These are phyloP conservation scores for Brachycybe producta DNA, from an alignment of 2,888 invertebrate species.

Conservation along the genomic window DNA sequence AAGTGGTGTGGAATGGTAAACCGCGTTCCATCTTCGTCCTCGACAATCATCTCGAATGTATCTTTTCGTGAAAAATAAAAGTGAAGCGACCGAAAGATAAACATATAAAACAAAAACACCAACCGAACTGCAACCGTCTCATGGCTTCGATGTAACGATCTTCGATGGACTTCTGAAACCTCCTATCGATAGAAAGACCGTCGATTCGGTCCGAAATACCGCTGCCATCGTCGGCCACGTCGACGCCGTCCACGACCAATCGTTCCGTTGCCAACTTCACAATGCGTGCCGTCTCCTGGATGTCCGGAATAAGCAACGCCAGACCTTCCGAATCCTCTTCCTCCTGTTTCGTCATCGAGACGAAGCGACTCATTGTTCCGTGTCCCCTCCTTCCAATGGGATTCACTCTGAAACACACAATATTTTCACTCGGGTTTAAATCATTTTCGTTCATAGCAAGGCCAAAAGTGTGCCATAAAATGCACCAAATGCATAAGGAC, in stretches of 20 bases:
- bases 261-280: conserved; percentile 32
- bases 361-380: no score
- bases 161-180: conserved; percentile 47
- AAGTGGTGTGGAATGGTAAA: conserved; percentile 83
- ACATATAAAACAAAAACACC: conserved; percentile 26
- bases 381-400: conserved; percentile 16
- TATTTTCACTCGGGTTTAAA: no score
- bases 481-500: no score
- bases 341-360: conserved; percentile 42
- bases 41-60: conserved; percentile 81
- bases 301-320: conserved; percentile 76
- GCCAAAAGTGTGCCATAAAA: no score
- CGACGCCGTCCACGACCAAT: conserved; percentile 20
- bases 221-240: not conserved
- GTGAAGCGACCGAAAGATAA: not conserved
- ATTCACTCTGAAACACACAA: no score
- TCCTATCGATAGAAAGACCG: conserved; percentile 35
- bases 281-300: conserved; percentile 50
- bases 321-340: conserved; percentile 79
- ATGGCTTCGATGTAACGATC: conserved; percentile 71
- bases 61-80: conserved; percentile 44
- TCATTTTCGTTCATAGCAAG: no score
- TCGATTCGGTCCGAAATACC: not conserved
- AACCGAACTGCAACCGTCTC: conserved; percentile 79
- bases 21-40: conserved; percentile 50